Conservation (phyloP, 2,113 vertebrate species). For the Zingel zingel region DNA sequence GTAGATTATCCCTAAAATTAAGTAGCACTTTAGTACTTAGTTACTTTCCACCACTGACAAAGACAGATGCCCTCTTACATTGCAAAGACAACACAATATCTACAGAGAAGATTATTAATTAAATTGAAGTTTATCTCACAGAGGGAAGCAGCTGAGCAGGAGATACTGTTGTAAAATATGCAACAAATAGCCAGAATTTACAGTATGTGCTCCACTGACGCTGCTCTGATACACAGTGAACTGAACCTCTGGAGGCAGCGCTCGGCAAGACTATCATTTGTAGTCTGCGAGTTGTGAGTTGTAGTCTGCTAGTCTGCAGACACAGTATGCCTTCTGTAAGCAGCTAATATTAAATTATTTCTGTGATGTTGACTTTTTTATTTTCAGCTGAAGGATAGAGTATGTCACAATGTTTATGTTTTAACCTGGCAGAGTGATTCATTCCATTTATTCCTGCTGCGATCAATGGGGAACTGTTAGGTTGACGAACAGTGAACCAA, state of each 20-base stretch:
- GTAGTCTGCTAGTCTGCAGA: constrained; percentile 60
- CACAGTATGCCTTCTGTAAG: constrained; percentile 73
- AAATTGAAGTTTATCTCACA: constrained; percentile 11
- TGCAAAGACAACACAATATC: constrained; percentile 1
- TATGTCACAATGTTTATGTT: constrained; percentile 71
- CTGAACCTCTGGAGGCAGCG: constrained; percentile 39
- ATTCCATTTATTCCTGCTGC: constrained; percentile 51
- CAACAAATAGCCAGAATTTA: constrained; percentile 23
- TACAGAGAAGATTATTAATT: not conserved
- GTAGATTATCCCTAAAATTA: not conserved
- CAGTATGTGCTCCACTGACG: not conserved
- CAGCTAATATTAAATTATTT: constrained; percentile 63
- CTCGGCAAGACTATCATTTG: constrained; percentile 46
- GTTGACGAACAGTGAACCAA: constrained; percentile 54
- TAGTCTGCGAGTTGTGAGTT: constrained; percentile 50
- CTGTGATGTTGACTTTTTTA: constrained; percentile 74
- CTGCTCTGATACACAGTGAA: constrained; percentile 35
- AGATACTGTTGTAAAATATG: constrained; percentile 30
- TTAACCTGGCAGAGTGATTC: constrained; percentile 63
- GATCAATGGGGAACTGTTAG: constrained; percentile 53
- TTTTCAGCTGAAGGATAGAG: constrained; percentile 67
- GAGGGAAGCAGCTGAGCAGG: constrained; percentile 1
- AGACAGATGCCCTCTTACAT: not conserved
- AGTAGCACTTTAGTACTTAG: not conserved
- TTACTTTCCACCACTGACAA: not conserved